Conservation (phyloP, 2,888 invertebrate species). For the Phorcus lineatus region DNA sequence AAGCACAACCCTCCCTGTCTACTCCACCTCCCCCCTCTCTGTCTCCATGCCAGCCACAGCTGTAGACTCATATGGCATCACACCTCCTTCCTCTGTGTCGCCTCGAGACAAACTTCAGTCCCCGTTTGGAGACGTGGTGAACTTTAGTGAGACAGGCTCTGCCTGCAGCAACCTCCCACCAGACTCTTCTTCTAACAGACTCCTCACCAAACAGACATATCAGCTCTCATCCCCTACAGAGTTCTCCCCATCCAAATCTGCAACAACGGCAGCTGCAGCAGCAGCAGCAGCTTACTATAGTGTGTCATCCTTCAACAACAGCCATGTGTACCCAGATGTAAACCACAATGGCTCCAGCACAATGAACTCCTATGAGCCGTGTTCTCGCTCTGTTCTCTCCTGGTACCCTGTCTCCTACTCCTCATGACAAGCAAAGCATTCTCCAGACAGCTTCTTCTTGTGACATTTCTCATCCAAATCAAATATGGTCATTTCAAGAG, state of each 20-base stretch:
- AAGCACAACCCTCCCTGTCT: slow-evolving; percentile 28
- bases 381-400: slow-evolving; percentile 41
- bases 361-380: slow-evolving; percentile 41
- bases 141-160: slow-evolving; percentile 25
- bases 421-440: slow-evolving; percentile 4
- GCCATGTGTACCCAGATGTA: slow-evolving; percentile 34
- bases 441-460: too few species aligned
- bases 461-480: too few species aligned
- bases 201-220: slow-evolving; percentile 3
- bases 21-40: slow-evolving; percentile 39
- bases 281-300: slow-evolving; percentile 38
- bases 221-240: slow-evolving; percentile 19
- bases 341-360: slow-evolving; percentile 35
- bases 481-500: too few species aligned
- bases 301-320: slow-evolving; percentile 29
- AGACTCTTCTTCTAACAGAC: slow-evolving; percentile 19
- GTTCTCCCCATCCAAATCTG: slow-evolving; percentile 17
- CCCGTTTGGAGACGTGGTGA: slow-evolving; percentile 40
- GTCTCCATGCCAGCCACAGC: slow-evolving; percentile 44
- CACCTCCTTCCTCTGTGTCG: slow-evolving; percentile 96
- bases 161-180: not conserved
- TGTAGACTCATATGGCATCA: slow-evolving; percentile 84
- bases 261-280: not conserved
- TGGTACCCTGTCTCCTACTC: slow-evolving; percentile 43
- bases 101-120: slow-evolving; percentile 85